Evolutionary conservation across 2,797 vertebrate species (phyloP), one percentile per base, ranked within the genome.

Genomic region (Remorina albescens): DNA sequence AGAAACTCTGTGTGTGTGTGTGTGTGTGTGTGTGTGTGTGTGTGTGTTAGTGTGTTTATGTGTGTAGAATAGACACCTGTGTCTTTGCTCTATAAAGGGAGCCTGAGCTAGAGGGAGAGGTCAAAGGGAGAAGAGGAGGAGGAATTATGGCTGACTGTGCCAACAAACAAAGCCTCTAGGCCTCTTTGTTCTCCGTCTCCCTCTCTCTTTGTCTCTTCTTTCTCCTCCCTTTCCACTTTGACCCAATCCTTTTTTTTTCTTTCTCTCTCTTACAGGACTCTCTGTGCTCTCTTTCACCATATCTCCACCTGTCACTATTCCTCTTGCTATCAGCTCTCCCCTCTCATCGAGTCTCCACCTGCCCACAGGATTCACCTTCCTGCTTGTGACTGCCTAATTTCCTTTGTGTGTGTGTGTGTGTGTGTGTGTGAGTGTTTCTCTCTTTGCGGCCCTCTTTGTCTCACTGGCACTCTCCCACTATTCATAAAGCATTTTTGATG

Each of bases 101-200:
- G 91, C 88, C 81, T 64, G 74, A 80, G 84, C 88, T 59, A 62
- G 83, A 86, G 88, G 80, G 86, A 85, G 87, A 89, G 86, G 91
- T 89, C 90, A 91, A 91, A 88, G 78, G 84, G 83, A 89, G 90
- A 90, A 78, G 88, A 92, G 88, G 87, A 90, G 88, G 88, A 90
- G 91, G 88, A 92, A 86, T 91, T 91, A 91, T 83, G 85, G 90
- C 86, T 58, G 89, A 90, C 92, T 92, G 89, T 91, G 92, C 92
- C 92, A 92, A 91, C 92, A 93, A 91, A 94, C 93, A 94, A 94
- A 94, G 91, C 88, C 89, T 87, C 71, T 81, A 80, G 89, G 88
- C 85, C 82, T 89, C 92, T 94, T 93, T 94, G 90, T 93, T 93
- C 91, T 88, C 85, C 70, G 67, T 86, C 87, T 84, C 64, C 67